These are phyloP conservation scores for Sinohyriopsis cumingii DNA, from an alignment of 2,888 invertebrate genomes.

Conservation along the genomic window DNA sequence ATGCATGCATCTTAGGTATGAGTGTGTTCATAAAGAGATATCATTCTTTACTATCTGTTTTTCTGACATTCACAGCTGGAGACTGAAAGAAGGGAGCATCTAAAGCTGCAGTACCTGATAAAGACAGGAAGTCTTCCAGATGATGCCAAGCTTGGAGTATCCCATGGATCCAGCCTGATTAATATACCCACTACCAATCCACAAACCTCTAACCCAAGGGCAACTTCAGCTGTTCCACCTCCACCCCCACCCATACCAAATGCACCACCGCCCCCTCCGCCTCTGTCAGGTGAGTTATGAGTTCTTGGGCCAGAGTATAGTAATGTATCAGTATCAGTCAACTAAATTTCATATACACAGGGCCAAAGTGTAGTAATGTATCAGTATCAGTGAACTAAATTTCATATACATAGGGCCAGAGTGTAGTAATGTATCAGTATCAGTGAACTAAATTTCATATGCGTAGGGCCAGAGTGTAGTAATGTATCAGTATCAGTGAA, in stretches of 20 bases:
- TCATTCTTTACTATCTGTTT: no score
- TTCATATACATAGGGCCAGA: no score
- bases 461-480: no score
- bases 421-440: no score
- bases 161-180: constrained; percentile 40
- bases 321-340: neutral
- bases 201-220: constrained; percentile 31
- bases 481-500: no score
- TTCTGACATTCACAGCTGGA: constrained; percentile 57
- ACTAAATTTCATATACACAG: neutral
- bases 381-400: no score
- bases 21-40: no score
- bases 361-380: no score
- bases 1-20: no score
- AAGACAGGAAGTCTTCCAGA: constrained; percentile 94
- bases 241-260: constrained; percentile 55
- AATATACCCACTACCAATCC: constrained; percentile 32
- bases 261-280: constrained; percentile 54
- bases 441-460: no score
- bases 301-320: neutral
- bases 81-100: constrained; percentile 77
- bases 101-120: constrained; percentile 87
- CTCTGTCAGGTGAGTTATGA: constrained; percentile 33
- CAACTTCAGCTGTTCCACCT: constrained; percentile 45
- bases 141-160: constrained; percentile 84